Conservation (phyloP, 2,888 invertebrate genomes). For the Carterocephalus palaemon region DNA sequence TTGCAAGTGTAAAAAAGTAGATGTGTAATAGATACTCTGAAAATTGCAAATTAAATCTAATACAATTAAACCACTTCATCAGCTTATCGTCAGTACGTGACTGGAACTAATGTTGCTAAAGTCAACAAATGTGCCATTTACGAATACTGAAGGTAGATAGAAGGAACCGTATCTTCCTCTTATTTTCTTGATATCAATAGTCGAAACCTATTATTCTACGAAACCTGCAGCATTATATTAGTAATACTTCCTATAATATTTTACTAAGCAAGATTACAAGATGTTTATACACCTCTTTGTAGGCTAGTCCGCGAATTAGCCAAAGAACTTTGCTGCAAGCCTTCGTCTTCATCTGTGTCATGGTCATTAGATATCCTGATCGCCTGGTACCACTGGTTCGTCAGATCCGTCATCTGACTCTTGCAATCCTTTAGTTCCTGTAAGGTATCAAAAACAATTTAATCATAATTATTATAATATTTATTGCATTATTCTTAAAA, state of each 20-base stretch:
- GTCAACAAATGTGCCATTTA: too few species aligned
- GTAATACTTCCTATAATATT: neutral
- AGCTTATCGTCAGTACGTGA: too few species aligned
- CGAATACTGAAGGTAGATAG: too few species aligned
- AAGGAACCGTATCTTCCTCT: too few species aligned
- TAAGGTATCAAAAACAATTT: constrained; percentile 21
- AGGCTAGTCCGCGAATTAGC: constrained; percentile 62
- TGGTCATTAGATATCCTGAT: constrained; percentile 93
- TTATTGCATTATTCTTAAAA: too few species aligned
- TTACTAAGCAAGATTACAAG: neutral
- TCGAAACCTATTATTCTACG: neutral
- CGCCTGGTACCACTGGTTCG: constrained; percentile 98
- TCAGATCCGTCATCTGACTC: constrained; percentile 96
- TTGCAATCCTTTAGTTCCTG: constrained; percentile 97
- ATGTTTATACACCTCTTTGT: constrained; percentile 59
- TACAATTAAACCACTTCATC: too few species aligned
- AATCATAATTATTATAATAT: neutral
- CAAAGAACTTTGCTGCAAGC: constrained; percentile 57
- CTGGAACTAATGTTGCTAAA: too few species aligned
- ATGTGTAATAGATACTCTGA: too few species aligned
- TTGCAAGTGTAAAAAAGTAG: too few species aligned
- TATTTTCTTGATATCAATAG: too few species aligned
- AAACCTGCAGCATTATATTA: neutral
- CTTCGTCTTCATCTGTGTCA: constrained; percentile 86
- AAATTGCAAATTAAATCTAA: too few species aligned